These are phyloP conservation scores for Drosophila nannoptera DNA, from an alignment of 1,140 invertebrate species.

Conservation along the genomic window DNA sequence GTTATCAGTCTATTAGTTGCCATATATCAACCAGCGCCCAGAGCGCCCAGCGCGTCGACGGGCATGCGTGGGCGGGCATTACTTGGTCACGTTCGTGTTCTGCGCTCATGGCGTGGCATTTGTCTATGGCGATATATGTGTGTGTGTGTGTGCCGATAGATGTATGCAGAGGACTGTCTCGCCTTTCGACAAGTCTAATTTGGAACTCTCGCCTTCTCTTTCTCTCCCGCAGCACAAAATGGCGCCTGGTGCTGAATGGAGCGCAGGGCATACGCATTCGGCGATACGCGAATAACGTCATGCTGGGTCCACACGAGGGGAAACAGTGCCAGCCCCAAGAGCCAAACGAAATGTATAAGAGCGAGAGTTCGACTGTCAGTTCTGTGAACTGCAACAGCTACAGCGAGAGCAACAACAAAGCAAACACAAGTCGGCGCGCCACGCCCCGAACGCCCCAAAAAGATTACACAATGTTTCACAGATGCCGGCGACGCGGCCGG, in stretches of 20 bases:
- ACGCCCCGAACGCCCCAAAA: conserved; percentile 33
- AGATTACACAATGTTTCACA: conserved; percentile 62
- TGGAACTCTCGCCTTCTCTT: background rate
- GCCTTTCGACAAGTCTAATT: background rate
- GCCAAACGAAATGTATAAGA: conserved; percentile 19
- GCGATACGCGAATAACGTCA: conserved; percentile 36
- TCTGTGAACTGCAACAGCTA: conserved; percentile 31
- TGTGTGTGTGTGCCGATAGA: background rate
- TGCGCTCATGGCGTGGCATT: conserved; percentile 1
- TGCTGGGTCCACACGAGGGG: conserved; percentile 23
- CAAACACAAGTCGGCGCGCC: conserved; percentile 6
- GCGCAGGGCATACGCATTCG: conserved; percentile 36
- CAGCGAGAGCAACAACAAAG: conserved; percentile 18
- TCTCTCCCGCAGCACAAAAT: conserved; percentile 37
- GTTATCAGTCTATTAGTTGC: conserved; percentile 72
- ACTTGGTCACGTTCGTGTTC: conserved; percentile 24
- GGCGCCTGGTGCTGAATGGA: conserved; percentile 29
- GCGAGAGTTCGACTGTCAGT: conserved; percentile 7
- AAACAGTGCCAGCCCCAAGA: conserved; percentile 8
- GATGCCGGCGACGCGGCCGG: conserved; percentile 51
- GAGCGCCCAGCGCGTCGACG: background rate
- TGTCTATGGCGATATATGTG: conserved; percentile 1
- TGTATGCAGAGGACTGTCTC: background rate
- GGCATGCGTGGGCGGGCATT: conserved; percentile 40
- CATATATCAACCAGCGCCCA: conserved; percentile 37